These are phyloP conservation scores for Drosophila merina DNA, from an alignment of 2,888 invertebrate genomes.

Conservation along the genomic window DNA sequence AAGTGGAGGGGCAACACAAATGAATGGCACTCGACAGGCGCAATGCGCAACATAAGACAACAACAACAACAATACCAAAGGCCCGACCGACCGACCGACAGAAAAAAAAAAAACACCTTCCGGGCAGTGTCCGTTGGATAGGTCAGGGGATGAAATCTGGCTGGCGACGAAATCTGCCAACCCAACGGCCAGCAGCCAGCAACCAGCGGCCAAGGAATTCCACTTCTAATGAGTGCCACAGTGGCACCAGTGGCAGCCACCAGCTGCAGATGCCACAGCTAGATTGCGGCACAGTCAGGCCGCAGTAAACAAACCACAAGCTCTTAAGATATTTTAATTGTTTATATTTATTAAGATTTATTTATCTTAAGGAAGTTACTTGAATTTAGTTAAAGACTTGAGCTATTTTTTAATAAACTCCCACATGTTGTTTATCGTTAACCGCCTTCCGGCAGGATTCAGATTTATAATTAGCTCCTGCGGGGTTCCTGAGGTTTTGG, in stretches of 20 bases:
- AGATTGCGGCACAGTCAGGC: constrained; percentile 9
- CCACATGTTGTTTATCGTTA: constrained; percentile 1
- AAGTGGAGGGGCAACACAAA: constrained; percentile 42
- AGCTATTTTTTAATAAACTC: not conserved
- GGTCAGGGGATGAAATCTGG: constrained; percentile 14
- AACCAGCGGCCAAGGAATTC: constrained; percentile 37
- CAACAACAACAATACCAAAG: constrained; percentile 36
- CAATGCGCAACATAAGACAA: constrained; percentile 69
- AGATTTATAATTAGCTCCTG: not conserved
- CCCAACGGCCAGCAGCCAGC: constrained; percentile 28
- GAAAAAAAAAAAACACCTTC: constrained; percentile 36
- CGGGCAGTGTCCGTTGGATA: constrained; percentile 17
- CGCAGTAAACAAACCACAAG: not conserved
- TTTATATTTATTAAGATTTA: too few species aligned
- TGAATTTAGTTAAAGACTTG: too few species aligned
- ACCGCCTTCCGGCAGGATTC: not conserved
- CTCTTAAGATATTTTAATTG: too few species aligned
- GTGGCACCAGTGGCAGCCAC: not conserved
- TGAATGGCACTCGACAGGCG: constrained; percentile 75
- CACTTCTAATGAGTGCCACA: constrained; percentile 27
- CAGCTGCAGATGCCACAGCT: constrained; percentile 12
- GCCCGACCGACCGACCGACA: not conserved
- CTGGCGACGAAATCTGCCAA: constrained; percentile 28
- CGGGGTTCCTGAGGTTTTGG: not conserved
- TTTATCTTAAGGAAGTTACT: too few species aligned